Percentiles rank a stretch among this genome's conserved stretches.
These are phyloP conservation scores for Synanthedon tipuliformis DNA, from an alignment of 2,888 invertebrate genomes.

Conservation along the genomic window DNA sequence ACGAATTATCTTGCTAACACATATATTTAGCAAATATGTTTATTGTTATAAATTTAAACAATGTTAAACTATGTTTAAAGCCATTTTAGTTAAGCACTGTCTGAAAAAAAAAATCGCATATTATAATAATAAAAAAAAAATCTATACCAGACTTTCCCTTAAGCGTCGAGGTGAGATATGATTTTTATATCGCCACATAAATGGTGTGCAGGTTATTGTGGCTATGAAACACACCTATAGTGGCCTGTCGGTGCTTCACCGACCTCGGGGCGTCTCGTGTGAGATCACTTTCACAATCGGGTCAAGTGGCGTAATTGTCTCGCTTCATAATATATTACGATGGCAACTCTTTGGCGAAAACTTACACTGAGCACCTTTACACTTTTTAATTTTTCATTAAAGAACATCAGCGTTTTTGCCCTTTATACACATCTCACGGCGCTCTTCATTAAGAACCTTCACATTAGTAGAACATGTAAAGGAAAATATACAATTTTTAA, in stretches of 20 bases:
- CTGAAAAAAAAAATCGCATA: no score
- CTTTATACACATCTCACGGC: neutral
- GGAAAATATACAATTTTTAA: no score
- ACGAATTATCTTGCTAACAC: no score
- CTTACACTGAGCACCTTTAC: neutral
- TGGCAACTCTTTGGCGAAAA: neutral
- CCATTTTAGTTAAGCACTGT: no score
- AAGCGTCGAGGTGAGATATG: no score
- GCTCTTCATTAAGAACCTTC: no score
- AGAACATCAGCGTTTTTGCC: neutral
- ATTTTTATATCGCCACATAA: neutral
- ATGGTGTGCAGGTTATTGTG: conserved; percentile 1
- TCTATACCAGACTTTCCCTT: no score
- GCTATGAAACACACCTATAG: conserved; percentile 13
- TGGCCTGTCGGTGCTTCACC: conserved; percentile 28
- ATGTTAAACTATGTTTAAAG: no score
- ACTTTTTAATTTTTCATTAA: neutral
- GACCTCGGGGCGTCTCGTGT: conserved; percentile 23
- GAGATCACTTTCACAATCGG: conserved; percentile 31
- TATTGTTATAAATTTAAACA: no score
- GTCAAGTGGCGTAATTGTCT: conserved; percentile 56
- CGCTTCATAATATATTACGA: conserved; percentile 11
- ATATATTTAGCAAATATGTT: no score
- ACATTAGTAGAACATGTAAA: no score
- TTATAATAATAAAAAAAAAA: no score